A percentile compares a stretch with the other conserved stretches of the same genome.
These are phyloP conservation scores for Xiphorhynchus erythropygius DNA, from an alignment of 2,797 vertebrate genomes.

Conservation along the genomic window DNA sequence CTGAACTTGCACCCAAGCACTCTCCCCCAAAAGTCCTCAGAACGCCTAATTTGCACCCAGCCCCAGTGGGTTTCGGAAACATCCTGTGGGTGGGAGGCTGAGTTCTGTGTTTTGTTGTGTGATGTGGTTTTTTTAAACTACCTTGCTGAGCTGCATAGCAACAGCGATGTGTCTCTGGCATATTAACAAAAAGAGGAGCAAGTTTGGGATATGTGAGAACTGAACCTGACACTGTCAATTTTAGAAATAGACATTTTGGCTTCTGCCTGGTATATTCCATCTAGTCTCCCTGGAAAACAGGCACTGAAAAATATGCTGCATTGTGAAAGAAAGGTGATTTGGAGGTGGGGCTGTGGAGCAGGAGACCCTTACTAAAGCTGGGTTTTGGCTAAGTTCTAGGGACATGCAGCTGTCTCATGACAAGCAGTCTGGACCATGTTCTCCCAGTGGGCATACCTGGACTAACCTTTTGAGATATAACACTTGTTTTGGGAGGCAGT, in stretches of 20 bases:
- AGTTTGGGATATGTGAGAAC: neutral
- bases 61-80: neutral
- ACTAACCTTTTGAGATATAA: neutral
- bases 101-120: neutral
- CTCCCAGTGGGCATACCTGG: neutral
- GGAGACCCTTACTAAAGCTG: neutral
- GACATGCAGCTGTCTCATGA: neutral
- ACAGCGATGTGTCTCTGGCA: neutral
- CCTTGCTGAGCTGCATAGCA: constrained; percentile 47
- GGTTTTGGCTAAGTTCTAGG: neutral
- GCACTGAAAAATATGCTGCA: neutral
- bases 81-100: constrained; percentile 30
- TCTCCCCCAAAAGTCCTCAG: neutral
- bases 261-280: neutral
- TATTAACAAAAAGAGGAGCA: neutral
- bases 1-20: neutral
- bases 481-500: neutral
- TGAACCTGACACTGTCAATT: neutral
- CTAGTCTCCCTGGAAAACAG: neutral
- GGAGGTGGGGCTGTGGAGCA: neutral
- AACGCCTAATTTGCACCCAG: neutral
- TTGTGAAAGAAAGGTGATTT: neutral
- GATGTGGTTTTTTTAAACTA: neutral
- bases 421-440: neutral
- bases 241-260: neutral